A percentile compares a stretch with the other conserved stretches of the same genome.
phyloP scores from a whole-genome alignment of 2,888 invertebrate genomes.

The Phania funesta region DNA sequence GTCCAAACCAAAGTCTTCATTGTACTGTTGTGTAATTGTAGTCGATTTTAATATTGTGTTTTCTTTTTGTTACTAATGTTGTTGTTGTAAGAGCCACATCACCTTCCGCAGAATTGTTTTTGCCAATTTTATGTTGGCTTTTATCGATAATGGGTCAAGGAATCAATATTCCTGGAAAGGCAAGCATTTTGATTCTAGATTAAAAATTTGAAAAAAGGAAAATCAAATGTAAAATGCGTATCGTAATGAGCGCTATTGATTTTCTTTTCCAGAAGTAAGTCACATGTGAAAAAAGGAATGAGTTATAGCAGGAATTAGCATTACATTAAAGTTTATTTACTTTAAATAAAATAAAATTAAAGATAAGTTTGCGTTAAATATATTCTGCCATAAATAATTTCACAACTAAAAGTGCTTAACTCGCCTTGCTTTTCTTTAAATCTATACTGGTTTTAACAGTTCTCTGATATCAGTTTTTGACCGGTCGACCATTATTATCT shows the following conservation, averaged over 20 bases:
- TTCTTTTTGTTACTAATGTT: constrained; percentile 52
- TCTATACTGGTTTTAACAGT: constrained; percentile 98
- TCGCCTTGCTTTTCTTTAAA: constrained; percentile 86
- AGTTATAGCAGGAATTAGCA: too few relatives aligned
- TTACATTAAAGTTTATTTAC: too few relatives aligned
- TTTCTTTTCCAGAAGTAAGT: too few relatives aligned
- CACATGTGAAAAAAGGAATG: too few relatives aligned
- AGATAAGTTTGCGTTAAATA: too few relatives aligned
- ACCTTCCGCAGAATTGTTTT: constrained; percentile 25
- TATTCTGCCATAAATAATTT: too few relatives aligned
- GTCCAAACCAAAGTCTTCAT: constrained; percentile 62
- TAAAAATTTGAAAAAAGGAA: too few relatives aligned
- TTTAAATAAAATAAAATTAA: too few relatives aligned
- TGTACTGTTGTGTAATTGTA: constrained; percentile 49
- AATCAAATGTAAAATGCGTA: background rate
- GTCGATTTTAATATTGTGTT: constrained; percentile 58
- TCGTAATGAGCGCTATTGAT: too few relatives aligned
- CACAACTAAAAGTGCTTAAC: background rate
- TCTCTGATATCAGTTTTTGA: constrained; percentile 94
- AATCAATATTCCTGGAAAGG: constrained; percentile 79
- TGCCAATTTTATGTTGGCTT: constrained; percentile 59
- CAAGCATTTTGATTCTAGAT: constrained; percentile 84
- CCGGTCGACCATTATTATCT: constrained; percentile 95
- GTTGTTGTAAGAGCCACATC: too few relatives aligned
- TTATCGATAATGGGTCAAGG: constrained; percentile 76